Evolutionary conservation across 2,797 vertebrate genomes (phyloP).

Genomic region (Amniataba percoides): DNA sequence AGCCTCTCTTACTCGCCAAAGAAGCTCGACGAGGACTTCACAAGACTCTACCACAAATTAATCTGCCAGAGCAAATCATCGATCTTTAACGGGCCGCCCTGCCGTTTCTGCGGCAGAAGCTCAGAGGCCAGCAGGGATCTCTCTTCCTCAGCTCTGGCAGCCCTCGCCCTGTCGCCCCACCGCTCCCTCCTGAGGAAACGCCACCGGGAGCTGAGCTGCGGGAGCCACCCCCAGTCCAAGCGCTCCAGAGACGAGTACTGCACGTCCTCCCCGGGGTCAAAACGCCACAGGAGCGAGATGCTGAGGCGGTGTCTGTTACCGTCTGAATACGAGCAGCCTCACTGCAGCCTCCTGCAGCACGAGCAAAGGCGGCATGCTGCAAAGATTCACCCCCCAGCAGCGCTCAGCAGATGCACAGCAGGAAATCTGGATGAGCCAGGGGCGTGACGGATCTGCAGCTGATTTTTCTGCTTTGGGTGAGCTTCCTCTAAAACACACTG

Average conservation of each 20-base stretch:
- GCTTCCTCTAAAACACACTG: not conserved
- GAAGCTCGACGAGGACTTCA: conserved; percentile 76
- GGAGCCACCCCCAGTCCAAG: conserved; percentile 66
- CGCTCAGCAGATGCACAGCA: conserved; percentile 5
- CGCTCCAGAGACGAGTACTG: conserved; percentile 64
- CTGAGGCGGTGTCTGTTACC: conserved; percentile 25
- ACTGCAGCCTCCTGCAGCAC: conserved; percentile 34
- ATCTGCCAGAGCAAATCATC: conserved; percentile 73
- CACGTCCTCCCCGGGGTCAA: conserved; percentile 71
- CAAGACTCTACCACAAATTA: conserved; percentile 81
- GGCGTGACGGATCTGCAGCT: not conserved
- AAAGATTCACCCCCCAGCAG: conserved; percentile 15
- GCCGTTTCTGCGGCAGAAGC: conserved; percentile 65
- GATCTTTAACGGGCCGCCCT: conserved; percentile 33
- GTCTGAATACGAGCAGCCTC: not conserved
- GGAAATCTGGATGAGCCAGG: conserved; percentile 21
- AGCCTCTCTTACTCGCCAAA: not conserved
- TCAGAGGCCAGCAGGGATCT: conserved; percentile 17
- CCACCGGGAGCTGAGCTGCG: conserved; percentile 55
- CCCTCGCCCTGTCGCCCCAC: conserved; percentile 77
- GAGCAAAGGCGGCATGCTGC: conserved; percentile 21
- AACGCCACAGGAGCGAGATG: conserved; percentile 44
- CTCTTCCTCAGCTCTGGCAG: conserved; percentile 54
- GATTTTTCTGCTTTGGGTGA: conserved; percentile 52
- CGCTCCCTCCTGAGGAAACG: conserved; percentile 77